These are phyloP conservation scores for Eidolon helvum DNA, from an alignment of 2,113 vertebrate species.

Conservation along the genomic window DNA sequence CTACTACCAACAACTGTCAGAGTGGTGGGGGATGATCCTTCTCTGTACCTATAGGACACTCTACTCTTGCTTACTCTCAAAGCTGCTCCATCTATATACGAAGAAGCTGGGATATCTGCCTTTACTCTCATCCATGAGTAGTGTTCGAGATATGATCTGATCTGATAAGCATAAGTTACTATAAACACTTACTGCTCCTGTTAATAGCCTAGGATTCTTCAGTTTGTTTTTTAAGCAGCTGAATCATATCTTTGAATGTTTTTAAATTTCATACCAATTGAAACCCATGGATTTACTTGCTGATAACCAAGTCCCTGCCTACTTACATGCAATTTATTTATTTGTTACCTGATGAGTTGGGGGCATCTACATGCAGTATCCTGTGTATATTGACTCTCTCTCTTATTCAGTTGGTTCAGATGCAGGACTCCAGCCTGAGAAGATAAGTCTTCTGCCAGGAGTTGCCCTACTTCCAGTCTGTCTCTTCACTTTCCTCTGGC, in stretches of 20 bases:
- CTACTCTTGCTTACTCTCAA: not conserved
- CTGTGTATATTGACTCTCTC: not conserved
- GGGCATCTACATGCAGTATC: accelerated
- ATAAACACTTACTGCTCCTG: not conserved
- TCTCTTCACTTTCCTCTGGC: not conserved
- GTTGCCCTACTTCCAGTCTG: not conserved
- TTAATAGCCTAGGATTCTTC: not conserved
- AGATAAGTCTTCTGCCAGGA: not conserved
- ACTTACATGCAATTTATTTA: not conserved
- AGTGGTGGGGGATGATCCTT: not conserved
- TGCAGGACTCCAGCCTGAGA: not conserved
- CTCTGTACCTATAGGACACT: not conserved
- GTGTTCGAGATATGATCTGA: not conserved
- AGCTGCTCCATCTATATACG: not conserved
- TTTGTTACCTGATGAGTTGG: not conserved
- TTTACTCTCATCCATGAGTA: not conserved
- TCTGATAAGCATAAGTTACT: not conserved
- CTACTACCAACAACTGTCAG: not conserved
- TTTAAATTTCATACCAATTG: not conserved
- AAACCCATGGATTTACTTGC: not conserved
- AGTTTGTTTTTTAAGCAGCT: not conserved
- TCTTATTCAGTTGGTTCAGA: not conserved
- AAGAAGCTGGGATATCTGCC: not conserved
- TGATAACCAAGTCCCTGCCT: not conserved
- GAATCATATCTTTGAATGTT: not conserved